Conservation (phyloP, 2,797 vertebrate genomes). For the Galago senegalensis region DNA sequence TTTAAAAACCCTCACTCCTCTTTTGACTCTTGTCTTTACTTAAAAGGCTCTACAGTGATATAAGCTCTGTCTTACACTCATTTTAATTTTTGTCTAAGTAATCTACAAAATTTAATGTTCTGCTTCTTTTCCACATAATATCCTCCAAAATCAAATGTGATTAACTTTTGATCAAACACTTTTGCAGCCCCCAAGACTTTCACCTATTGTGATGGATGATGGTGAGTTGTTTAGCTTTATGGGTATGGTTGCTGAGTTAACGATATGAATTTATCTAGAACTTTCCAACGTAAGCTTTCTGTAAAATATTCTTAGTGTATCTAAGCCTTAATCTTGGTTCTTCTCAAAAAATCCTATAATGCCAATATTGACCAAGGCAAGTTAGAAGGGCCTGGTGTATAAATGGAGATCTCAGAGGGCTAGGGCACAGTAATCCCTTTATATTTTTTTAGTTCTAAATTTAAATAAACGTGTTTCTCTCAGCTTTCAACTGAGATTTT, state of each 20-base stretch:
- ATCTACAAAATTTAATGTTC: conserved; percentile 45
- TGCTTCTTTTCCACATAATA: not conserved
- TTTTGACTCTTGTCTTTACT: not conserved
- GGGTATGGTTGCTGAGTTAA: not conserved
- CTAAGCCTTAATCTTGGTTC: conserved; percentile 45
- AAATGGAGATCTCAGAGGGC: not conserved
- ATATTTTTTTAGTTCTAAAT: conserved; percentile 6
- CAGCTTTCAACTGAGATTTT: conserved; percentile 25
- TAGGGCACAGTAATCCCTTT: not conserved
- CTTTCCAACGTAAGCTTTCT: not conserved
- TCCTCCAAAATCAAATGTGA: conserved; percentile 49
- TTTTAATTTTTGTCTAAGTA: conserved; percentile 24
- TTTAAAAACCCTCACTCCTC: conserved; percentile 1
- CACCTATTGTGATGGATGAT: not conserved
- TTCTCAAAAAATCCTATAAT: conserved; percentile 2
- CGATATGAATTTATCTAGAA: not conserved
- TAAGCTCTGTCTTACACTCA: not conserved
- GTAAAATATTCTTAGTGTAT: not conserved
- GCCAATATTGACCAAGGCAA: not conserved
- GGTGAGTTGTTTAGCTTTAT: not conserved
- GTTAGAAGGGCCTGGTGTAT: not conserved
- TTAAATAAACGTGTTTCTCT: conserved; percentile 40
- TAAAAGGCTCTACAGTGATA: not conserved
- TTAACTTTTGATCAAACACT: conserved; percentile 24
- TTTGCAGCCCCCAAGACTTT: not conserved